A percentile compares a stretch with the other conserved stretches of the same genome.
Conservation (phyloP, 2,113 vertebrate species). For the Tiliqua scincoides region DNA sequence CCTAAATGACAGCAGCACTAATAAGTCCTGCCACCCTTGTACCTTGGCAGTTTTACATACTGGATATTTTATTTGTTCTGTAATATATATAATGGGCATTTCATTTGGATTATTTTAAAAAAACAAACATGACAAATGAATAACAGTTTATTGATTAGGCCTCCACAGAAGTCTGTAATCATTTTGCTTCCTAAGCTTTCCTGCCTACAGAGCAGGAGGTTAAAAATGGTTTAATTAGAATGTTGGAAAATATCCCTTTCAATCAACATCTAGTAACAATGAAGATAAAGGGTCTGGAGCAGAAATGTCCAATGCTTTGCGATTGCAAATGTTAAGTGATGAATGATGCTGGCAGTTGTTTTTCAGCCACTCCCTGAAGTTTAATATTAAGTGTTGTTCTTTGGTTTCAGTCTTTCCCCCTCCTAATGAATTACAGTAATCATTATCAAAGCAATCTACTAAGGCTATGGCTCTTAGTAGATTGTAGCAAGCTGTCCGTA, state of each 20-base stretch:
- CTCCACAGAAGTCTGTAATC: slow-evolving; percentile 62
- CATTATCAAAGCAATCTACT: background rate
- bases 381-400: background rate
- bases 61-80: slow-evolving; percentile 52
- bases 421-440: background rate
- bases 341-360: slow-evolving; percentile 20
- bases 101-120: slow-evolving; percentile 53
- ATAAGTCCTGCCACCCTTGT: slow-evolving; percentile 25
- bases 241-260: slow-evolving; percentile 49
- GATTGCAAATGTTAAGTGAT: slow-evolving; percentile 19
- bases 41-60: slow-evolving; percentile 30
- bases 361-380: slow-evolving; percentile 24
- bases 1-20: background rate
- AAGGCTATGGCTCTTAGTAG: background rate
- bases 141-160: slow-evolving; percentile 61
- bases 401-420: background rate
- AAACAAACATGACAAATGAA: slow-evolving; percentile 55
- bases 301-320: slow-evolving; percentile 22
- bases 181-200: slow-evolving; percentile 66
- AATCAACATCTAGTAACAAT: slow-evolving; percentile 55
- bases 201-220: slow-evolving; percentile 57
- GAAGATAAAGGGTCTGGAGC: slow-evolving; percentile 52
- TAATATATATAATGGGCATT: slow-evolving; percentile 47
- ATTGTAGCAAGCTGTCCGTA: accelerated
- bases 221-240: slow-evolving; percentile 75